These are phyloP conservation scores for Callimorpha dominula DNA, from an alignment of 2,888 invertebrate genomes.

Conservation along the genomic window DNA sequence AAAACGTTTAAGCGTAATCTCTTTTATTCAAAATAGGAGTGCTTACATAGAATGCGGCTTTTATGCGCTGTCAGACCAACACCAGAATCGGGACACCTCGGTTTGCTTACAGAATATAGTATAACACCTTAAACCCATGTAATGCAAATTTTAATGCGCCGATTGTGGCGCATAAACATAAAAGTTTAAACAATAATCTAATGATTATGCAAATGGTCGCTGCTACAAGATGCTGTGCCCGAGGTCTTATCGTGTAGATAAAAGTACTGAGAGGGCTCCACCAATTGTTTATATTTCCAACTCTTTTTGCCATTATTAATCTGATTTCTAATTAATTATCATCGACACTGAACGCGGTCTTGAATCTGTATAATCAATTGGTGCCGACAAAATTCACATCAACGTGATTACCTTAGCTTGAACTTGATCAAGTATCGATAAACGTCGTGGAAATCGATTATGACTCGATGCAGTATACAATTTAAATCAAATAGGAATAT, in stretches of 20 bases:
- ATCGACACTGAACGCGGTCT: slow-evolving; percentile 36
- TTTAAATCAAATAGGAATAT: slow-evolving; percentile 32
- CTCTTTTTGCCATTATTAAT: slow-evolving; percentile 31
- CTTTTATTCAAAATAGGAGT: no score
- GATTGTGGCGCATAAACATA: no score
- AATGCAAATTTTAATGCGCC: slow-evolving; percentile 33
- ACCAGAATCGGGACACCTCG: no score
- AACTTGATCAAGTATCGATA: slow-evolving; percentile 46
- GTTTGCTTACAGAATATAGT: no score
- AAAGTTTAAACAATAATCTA: slow-evolving; percentile 44
- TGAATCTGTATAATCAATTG: slow-evolving; percentile 46
- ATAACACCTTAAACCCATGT: slow-evolving; percentile 20
- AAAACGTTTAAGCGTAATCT: no score
- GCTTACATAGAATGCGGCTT: no score
- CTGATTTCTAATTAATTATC: slow-evolving; percentile 45
- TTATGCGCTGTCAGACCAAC: no score
- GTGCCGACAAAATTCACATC: slow-evolving; percentile 41
- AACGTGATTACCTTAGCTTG: slow-evolving; percentile 45
- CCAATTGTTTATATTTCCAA: slow-evolving; percentile 29
- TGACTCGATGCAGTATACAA: slow-evolving; percentile 35
- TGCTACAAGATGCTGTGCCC: slow-evolving; percentile 26
- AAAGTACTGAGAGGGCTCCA: slow-evolving; percentile 38
- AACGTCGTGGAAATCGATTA: slow-evolving; percentile 41
- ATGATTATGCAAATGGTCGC: slow-evolving; percentile 50
- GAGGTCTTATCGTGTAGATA: slow-evolving; percentile 39